Percentiles rank a stretch among this genome's conserved stretches.
Evolutionary conservation across 1,140 invertebrate genomes (phyloP).

Genomic region (Drosophila kurseongensis): DNA sequence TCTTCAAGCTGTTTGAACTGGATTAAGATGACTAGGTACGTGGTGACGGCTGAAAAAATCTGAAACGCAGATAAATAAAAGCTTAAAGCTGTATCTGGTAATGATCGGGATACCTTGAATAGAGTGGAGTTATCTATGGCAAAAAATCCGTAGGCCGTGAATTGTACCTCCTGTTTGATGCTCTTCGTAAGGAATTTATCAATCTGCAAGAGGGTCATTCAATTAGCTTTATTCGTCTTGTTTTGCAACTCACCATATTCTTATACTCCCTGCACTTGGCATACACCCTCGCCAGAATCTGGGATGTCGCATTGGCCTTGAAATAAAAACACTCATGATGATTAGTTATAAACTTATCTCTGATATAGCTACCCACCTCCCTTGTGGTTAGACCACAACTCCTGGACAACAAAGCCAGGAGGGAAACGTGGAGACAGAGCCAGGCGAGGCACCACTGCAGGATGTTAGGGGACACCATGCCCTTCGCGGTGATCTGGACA

Average conservation of each 20-base stretch:
- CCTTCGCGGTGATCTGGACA: constrained; percentile 75
- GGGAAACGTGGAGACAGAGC: constrained; percentile 64
- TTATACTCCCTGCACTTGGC: constrained; percentile 76
- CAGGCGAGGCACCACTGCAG: constrained; percentile 74
- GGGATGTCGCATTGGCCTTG: constrained; percentile 75
- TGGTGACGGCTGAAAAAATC: constrained; percentile 84
- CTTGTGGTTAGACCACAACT: constrained; percentile 72
- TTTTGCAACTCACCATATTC: constrained; percentile 65
- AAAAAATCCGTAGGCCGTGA: constrained; percentile 83
- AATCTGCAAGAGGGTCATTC: constrained; percentile 45
- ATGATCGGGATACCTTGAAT: constrained; percentile 62
- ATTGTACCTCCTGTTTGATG: constrained; percentile 81
- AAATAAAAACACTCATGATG: constrained; percentile 22
- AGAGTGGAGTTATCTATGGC: constrained; percentile 81
- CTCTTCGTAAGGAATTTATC: constrained; percentile 83
- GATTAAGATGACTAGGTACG: constrained; percentile 80
- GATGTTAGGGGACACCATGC: constrained; percentile 61
- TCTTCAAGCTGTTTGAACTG: constrained; percentile 83
- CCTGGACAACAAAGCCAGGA: constrained; percentile 64
- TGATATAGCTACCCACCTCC: constrained; percentile 50
- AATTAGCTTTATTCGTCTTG: not conserved
- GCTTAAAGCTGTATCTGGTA: too few species aligned
- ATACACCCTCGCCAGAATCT: constrained; percentile 77
- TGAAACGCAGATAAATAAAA: constrained; percentile 26
- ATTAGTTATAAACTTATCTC: constrained; percentile 14